Conservation (phyloP, 2,888 invertebrate genomes). For the Blastobasis lacticolella region DNA sequence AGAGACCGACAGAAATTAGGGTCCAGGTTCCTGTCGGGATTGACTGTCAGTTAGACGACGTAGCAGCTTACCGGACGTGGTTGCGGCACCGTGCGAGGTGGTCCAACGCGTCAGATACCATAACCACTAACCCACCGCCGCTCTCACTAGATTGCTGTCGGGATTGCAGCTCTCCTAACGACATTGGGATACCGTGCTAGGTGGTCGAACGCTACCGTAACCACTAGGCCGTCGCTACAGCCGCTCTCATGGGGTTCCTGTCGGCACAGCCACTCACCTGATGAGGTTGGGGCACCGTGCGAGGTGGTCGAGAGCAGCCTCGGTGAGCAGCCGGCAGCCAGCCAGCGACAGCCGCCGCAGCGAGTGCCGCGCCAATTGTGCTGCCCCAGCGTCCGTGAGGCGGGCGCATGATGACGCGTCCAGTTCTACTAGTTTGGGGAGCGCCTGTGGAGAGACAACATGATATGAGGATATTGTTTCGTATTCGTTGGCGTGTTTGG, state of each 20-base stretch:
- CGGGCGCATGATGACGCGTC: slow-evolving; percentile 91
- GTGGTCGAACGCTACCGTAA: background rate
- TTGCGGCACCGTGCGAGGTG: slow-evolving; percentile 85
- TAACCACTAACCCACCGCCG: background rate
- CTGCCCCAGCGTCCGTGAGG: slow-evolving; percentile 92
- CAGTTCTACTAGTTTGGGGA: slow-evolving; percentile 82
- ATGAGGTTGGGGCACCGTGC: slow-evolving; percentile 82
- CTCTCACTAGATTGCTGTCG: background rate
- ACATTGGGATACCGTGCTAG: background rate
- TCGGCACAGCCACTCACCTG: slow-evolving; percentile 33
- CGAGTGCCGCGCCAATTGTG: slow-evolving; percentile 86
- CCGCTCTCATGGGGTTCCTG: no score
- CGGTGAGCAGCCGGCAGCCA: slow-evolving; percentile 87
- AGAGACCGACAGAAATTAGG: no score
- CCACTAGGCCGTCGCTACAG: background rate
- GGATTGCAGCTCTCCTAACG: background rate
- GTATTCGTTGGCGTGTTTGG: no score
- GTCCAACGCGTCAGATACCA: slow-evolving; percentile 75
- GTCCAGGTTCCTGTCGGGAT: no score
- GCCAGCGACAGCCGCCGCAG: slow-evolving; percentile 85
- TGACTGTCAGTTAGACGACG: no score
- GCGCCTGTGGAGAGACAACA: slow-evolving; percentile 67
- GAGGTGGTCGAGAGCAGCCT: slow-evolving; percentile 87
- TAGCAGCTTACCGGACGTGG: slow-evolving; percentile 59
- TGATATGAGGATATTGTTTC: no score